Evolutionary conservation across 2,113 vertebrate genomes (phyloP).

Genomic region (Microcebus lehilahytsara): DNA sequence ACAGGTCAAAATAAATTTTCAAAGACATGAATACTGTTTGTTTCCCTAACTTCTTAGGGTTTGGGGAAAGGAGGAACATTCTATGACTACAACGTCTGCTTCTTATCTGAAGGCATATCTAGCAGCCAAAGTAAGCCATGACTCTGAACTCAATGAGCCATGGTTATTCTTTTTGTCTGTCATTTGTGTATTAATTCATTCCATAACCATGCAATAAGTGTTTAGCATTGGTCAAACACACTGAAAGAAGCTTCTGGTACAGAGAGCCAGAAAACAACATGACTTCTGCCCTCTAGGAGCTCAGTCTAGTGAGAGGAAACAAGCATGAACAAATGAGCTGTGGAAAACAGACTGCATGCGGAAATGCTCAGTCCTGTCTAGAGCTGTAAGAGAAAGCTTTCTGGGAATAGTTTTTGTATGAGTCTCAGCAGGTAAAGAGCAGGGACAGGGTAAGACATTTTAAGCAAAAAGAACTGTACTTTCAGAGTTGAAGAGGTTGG

Average conservation of each 20-base stretch:
- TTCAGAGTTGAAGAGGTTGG: neutral
- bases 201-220: neutral
- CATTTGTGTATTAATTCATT: neutral
- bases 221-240: neutral
- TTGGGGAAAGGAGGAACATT: neutral
- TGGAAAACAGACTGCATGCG: neutral
- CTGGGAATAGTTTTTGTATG: neutral
- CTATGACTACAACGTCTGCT: neutral
- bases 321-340: neutral
- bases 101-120: neutral
- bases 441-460: neutral
- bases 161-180: neutral
- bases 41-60: neutral
- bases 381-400: neutral
- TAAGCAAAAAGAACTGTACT: neutral
- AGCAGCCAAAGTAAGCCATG: neutral
- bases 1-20: neutral
- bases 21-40: neutral
- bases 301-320: neutral
- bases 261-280: neutral
- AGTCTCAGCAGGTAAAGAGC: neutral
- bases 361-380: neutral
- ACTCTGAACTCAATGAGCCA: neutral
- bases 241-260: neutral
- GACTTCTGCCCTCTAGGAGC: neutral